Percentiles rank a stretch among this genome's conserved stretches.
These are phyloP conservation scores for Melanotaenia duboulayi DNA, from an alignment of 2,113 vertebrate genomes.

Conservation along the genomic window DNA sequence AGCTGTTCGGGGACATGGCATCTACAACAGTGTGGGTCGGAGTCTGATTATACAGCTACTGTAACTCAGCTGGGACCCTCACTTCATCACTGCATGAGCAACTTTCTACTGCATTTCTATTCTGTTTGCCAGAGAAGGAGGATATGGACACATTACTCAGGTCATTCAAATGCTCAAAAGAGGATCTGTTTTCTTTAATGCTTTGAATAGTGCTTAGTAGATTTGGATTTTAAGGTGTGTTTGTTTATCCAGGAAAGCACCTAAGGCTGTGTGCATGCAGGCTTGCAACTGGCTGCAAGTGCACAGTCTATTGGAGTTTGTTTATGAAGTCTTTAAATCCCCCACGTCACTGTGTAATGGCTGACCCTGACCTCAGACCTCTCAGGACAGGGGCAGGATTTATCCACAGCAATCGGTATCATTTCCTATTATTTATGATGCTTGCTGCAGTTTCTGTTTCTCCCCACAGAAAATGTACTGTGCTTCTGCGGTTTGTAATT, in stretches of 20 bases:
- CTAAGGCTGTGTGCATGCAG: not conserved
- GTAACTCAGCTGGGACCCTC: constrained; percentile 30
- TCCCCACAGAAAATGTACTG: constrained; percentile 28
- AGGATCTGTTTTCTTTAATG: constrained; percentile 18
- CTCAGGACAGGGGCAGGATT: constrained; percentile 15
- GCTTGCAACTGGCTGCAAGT: constrained; percentile 13
- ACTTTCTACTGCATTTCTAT: constrained; percentile 63
- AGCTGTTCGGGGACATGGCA: constrained; percentile 38
- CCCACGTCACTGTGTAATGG: constrained; percentile 22
- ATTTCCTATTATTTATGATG: constrained; percentile 46
- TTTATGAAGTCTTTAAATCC: constrained; percentile 38
- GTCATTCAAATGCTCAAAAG: constrained; percentile 18
- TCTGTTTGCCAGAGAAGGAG: constrained; percentile 18
- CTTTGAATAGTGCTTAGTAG: not conserved
- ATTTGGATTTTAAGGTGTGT: constrained; percentile 18
- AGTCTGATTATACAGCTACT: constrained; percentile 56
- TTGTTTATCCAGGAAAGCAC: constrained; percentile 15
- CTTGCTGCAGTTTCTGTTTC: constrained; percentile 39
- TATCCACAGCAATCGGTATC: constrained; percentile 44
- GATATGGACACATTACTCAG: constrained; percentile 10
- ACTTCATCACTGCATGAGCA: constrained; percentile 57
- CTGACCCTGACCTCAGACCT: constrained; percentile 51
- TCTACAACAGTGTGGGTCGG: constrained; percentile 15
- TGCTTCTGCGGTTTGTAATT: constrained; percentile 4
- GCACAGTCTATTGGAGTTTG: constrained; percentile 4